A percentile compares a stretch with the other conserved stretches of the same genome.
These are phyloP conservation scores for Cyclophora albipunctata DNA, from an alignment of 2,888 invertebrate genomes.

Conservation along the genomic window DNA sequence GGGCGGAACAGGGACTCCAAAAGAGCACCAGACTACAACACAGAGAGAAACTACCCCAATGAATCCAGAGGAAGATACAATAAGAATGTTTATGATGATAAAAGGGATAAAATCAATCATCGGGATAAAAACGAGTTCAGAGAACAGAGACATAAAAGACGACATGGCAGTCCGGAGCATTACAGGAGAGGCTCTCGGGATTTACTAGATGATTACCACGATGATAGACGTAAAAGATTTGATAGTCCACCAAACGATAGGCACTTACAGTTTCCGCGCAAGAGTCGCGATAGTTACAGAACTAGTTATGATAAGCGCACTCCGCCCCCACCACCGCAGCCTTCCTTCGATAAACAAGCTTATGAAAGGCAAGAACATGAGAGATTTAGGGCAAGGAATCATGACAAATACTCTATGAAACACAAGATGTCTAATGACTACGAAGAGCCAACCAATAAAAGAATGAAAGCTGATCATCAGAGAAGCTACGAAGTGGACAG, in stretches of 20 bases:
- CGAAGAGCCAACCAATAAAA: constrained; percentile 42
- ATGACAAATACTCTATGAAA: constrained; percentile 30
- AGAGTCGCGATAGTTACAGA: constrained; percentile 13
- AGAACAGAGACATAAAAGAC: constrained; percentile 25
- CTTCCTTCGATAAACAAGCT: constrained; percentile 1
- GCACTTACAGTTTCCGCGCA: background rate
- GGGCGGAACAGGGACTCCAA: constrained; percentile 15
- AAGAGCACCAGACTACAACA: constrained; percentile 27
- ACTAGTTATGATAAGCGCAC: background rate
- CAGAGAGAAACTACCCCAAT: constrained; percentile 25
- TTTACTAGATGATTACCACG: constrained; percentile 25
- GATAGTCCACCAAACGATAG: constrained; percentile 42
- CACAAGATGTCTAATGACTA: constrained; percentile 33
- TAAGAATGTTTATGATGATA: constrained; percentile 15
- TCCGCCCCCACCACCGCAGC: constrained; percentile 1
- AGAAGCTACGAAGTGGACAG: constrained; percentile 19
- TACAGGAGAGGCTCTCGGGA: constrained; percentile 23
- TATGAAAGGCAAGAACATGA: constrained; percentile 26
- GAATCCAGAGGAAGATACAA: constrained; percentile 22
- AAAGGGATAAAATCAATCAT: constrained; percentile 26
- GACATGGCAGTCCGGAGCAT: constrained; percentile 32
- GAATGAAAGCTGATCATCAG: constrained; percentile 29
- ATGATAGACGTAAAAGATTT: constrained; percentile 27
- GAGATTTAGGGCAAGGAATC: constrained; percentile 17
- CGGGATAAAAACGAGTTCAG: constrained; percentile 32